phyloP scores from a whole-genome alignment of 2,888 invertebrate species.

The Thymelicus sylvestris region DNA sequence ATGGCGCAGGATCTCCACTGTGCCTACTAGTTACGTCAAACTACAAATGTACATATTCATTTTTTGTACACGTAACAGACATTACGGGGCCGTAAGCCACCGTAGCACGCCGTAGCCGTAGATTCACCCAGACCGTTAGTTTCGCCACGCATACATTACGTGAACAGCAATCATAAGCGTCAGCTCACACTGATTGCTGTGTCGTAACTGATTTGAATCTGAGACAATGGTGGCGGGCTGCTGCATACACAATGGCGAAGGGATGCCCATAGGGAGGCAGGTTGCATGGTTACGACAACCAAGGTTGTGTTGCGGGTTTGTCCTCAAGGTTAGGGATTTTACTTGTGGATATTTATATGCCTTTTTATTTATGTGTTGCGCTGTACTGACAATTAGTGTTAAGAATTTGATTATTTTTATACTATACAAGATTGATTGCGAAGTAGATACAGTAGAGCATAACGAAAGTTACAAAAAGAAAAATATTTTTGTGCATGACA shows the following conservation, averaged over 20 bases:
- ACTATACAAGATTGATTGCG: too few relatives aligned
- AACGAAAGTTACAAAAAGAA: too few relatives aligned
- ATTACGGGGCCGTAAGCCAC: background rate
- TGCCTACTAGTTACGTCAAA: too few relatives aligned
- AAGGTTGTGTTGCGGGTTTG: constrained; percentile 10
- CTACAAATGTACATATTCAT: too few relatives aligned
- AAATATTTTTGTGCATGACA: too few relatives aligned
- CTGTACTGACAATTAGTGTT: too few relatives aligned
- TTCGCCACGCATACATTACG: constrained; percentile 36
- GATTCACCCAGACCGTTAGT: constrained; percentile 24
- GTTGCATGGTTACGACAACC: constrained; percentile 39
- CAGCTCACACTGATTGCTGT: constrained; percentile 25
- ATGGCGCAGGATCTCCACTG: too few relatives aligned
- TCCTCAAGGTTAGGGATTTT: constrained; percentile 11
- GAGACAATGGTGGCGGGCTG: constrained; percentile 19
- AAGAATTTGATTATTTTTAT: too few relatives aligned
- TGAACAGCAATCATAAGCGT: constrained; percentile 29
- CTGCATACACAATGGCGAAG: constrained; percentile 42
- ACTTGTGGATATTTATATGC: too few relatives aligned
- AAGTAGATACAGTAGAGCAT: too few relatives aligned
- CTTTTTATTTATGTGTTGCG: too few relatives aligned
- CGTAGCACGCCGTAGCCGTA: background rate
- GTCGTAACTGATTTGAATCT: constrained; percentile 18
- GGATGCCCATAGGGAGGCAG: constrained; percentile 26
- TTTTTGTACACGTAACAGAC: background rate